Base-by-base conservation (phyloP, 2,888 invertebrate genomes). In the Lysandra coridon region DNA sequence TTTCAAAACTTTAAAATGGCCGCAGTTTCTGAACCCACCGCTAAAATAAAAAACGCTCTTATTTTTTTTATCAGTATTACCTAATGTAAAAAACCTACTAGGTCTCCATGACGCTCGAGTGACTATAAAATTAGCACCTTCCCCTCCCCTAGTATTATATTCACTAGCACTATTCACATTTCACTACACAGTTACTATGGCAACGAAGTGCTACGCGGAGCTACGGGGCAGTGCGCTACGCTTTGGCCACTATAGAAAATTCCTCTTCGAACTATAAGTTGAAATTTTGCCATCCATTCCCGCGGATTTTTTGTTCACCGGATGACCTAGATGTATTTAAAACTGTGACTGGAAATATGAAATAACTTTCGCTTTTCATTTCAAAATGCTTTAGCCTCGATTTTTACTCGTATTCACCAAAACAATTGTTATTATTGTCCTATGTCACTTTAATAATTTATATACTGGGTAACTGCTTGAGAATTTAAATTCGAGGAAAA, bases 121-220 rank as follows among this genome's bases (percentile, higher is more conserved):
- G 23, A 23, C 23, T 23, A 23, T 0, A 23, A 23, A 23, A 23
- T 23, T 23, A 23, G 23, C 23, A 23, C 23, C 23, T 23, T 23
- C 23, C 23, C 23, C 23, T 23, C 23, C 23, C 23, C 23, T 23
- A 23, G 23, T 23, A 30, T 30, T 30, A 53, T 75, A 53, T 12
- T 75, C 75, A 23, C 33, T 37, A 2, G 33, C 30, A 37, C 1
- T 23, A 23, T 23, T 23, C 23, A 23, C 23, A 23, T 23, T 23
- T 23, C 23, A 23, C 23, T 23, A 23, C 23, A 23, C 23, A 0
- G 23, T 23, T 23, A 23, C 23, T 23, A 23, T 23, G 23, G 23
- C 23, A 23, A 88, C 88, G 85, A 82, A 74, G 73, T 79, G 80
- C 74, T 33, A 74, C 74, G 73, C 40, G 5, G 6, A 40, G 53